Evolutionary conservation across 2,888 invertebrate species (phyloP).

Genomic region (Thereva unica): DNA sequence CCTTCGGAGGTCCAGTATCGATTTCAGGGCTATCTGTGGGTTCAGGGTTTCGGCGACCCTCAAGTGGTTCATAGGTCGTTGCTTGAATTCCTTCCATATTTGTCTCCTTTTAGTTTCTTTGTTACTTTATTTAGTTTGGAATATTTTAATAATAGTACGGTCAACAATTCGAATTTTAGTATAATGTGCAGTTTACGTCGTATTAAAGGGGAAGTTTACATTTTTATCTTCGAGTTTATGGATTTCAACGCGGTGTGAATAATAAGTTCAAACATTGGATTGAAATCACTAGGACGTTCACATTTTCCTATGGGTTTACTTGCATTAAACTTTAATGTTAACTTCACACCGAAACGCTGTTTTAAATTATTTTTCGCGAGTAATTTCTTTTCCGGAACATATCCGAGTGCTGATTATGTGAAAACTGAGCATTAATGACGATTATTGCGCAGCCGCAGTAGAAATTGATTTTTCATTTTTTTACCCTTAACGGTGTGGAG

Average conservation of each 20-base stretch:
- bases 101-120: too few relatives aligned
- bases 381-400: slow-evolving; percentile 4
- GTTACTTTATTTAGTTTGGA: neutral
- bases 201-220: too few relatives aligned
- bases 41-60: slow-evolving; percentile 52
- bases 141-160: neutral
- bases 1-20: slow-evolving; percentile 56
- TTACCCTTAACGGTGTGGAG: too few relatives aligned
- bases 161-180: neutral
- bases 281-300: neutral
- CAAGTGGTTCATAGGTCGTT: slow-evolving; percentile 56
- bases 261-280: neutral
- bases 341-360: slow-evolving; percentile 2
- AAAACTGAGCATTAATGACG: neutral
- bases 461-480: slow-evolving; percentile 3
- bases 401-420: neutral
- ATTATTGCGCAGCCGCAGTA: neutral
- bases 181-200: too few relatives aligned
- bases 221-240: too few relatives aligned
- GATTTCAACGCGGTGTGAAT: too few relatives aligned
- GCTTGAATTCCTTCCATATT: slow-evolving; percentile 53
- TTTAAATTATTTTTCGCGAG: slow-evolving; percentile 1
- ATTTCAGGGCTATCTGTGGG: slow-evolving; percentile 57
- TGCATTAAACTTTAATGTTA: neutral
- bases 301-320: neutral